Evolutionary conservation across 2,113 vertebrate species (phyloP), one percentile per base, ranked within the genome.

Genomic region (Jaculus jaculus): DNA sequence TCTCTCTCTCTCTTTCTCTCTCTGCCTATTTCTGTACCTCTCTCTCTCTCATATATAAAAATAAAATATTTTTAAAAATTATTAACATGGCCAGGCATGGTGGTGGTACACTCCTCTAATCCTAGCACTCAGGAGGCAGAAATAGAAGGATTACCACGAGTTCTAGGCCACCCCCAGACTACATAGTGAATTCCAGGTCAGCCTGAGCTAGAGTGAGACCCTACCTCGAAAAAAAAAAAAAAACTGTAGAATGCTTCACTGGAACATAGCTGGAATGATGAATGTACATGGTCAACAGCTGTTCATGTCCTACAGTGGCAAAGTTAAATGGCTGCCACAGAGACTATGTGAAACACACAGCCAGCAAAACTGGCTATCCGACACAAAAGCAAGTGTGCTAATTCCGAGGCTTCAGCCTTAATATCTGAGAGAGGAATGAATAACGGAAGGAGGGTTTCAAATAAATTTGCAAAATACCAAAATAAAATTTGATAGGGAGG

Each of bases 1-100:
- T n/a, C n/a, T n/a, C n/a, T n/a, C n/a, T n/a, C n/a, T n/a, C n/a
- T 66, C 74, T 69, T 96, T 86, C 37, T 79, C 47, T 79, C 73
- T 28, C 68, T 61, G 75, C 32, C n/a, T n/a, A n/a, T n/a, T n/a
- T n/a, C n/a, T n/a, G n/a, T n/a, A n/a, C n/a, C n/a, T n/a, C n/a
- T n/a, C n/a, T n/a, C n/a, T n/a, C n/a, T n/a, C n/a, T n/a, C n/a
- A n/a, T n/a, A n/a, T n/a, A n/a, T n/a, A n/a, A n/a, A n/a, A n/a
- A n/a, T n/a, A n/a, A n/a, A n/a, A n/a, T n/a, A n/a, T n/a, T n/a
- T n/a, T n/a, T n/a, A n/a, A n/a, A n/a, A n/a, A n/a, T n/a, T n/a
- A n/a, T n/a, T n/a, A n/a, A n/a, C n/a, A n/a, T n/a, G n/a, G n/a
- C n/a, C n/a, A n/a, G n/a, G n/a, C n/a, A n/a, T n/a, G n/a, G n/a